Percentiles rank a stretch among this genome's conserved stretches.
phyloP scores from a whole-genome alignment of 2,888 invertebrate species.

The Chrysomela aeneicollis region DNA sequence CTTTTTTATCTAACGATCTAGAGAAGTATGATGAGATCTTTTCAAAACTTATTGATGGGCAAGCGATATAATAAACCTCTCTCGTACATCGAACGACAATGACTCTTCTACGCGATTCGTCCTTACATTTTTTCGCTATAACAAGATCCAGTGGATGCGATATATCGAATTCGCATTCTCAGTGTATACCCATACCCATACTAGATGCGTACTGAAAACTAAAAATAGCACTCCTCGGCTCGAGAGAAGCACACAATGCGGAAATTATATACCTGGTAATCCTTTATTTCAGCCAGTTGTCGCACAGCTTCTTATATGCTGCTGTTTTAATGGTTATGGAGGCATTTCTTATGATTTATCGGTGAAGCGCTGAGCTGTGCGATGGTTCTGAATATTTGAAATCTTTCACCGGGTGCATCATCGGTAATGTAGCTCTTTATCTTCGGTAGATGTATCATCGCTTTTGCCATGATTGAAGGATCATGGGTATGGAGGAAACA shows the following conservation, averaged over 20 bases:
- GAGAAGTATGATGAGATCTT: too few relatives aligned
- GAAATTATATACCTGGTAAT: conserved; percentile 40
- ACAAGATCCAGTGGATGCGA: conserved; percentile 35
- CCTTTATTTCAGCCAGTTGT: conserved; percentile 41
- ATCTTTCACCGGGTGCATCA: neutral
- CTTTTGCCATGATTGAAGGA: neutral
- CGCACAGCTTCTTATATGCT: conserved; percentile 32
- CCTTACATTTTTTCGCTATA: conserved; percentile 32
- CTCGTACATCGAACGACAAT: conserved; percentile 7
- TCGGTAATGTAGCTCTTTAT: neutral
- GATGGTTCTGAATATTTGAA: neutral
- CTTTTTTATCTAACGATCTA: too few relatives aligned
- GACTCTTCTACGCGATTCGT: conserved; percentile 22
- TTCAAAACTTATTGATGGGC: neutral
- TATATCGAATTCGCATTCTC: conserved; percentile 47
- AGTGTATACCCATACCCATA: conserved; percentile 17
- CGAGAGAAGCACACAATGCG: conserved; percentile 33
- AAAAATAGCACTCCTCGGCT: conserved; percentile 31
- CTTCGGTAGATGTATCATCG: neutral
- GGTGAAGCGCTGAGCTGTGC: conserved; percentile 12
- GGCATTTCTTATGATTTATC: conserved; percentile 34
- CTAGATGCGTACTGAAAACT: conserved; percentile 26
- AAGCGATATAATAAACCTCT: conserved; percentile 1
- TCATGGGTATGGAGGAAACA: neutral
- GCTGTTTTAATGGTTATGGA: conserved; percentile 26